Evolutionary conservation across 2,113 vertebrate species (phyloP), one percentile per base, ranked within the genome.

Genomic region (Calidris pugnax): DNA sequence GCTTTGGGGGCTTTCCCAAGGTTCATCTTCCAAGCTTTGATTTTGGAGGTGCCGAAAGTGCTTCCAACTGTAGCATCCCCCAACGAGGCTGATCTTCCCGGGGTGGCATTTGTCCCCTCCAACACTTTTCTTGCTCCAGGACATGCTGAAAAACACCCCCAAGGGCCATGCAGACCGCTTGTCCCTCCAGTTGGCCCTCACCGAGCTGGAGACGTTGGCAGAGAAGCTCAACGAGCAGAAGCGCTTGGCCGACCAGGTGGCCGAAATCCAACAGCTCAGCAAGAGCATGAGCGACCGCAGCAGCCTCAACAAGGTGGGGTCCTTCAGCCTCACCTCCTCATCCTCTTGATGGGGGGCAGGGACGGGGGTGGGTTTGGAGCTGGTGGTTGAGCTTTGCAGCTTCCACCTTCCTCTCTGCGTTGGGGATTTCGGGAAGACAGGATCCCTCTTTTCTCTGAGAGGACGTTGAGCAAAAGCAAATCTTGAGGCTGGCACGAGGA

Each of bases 141-240:
- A 99, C 97, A 99, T 99, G 99, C 97, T 99, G 76, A 99, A 99
- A 96, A 99, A 99, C 92, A 99, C 99, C 1, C 99, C 99, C 3
- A 98, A 98, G 79, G 99, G 99, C 60, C 99, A 99, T 8, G 98
- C 99, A 0, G 99, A 99, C 90, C 98, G 99, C 9, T 97, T 99
- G 33, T 99, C 99, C 2, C 98, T 99, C 87, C 99, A 99, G 97
- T 96, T 99, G 43, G 99, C 99, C n/a, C 99, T 99, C 50, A 99
- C 99, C 0, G 99, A 99, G 97, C 98, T 99, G 97, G 99, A 99
- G 97, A 99, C 98, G 0, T 96, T 99, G 97, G 99, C 99, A 0
- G 99, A 99, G 98, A 99, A 99, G 87, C 98, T 99, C 85, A 99
- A 99, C 0, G 99, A 99, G 89, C 99, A 99, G 98, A 99, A 99